Base-by-base conservation (phyloP, 2,113 vertebrate genomes). In the Phrynocephalus versicolor region DNA sequence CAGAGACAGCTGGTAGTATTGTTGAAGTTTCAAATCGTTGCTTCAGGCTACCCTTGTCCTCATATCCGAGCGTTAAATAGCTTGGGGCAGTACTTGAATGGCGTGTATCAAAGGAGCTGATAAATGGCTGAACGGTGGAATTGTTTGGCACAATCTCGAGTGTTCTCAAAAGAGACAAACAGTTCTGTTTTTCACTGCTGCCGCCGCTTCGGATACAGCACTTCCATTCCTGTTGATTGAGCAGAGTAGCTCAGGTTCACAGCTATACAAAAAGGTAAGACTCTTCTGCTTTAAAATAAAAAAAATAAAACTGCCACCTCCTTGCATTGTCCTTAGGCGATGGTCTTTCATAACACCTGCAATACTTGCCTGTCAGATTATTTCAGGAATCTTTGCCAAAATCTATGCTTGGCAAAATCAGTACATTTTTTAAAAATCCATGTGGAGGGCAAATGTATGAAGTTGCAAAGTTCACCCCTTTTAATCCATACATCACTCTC, bases 81-180 rank as follows among this genome's bases (percentile, higher is more conserved):
- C 65, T 12, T 1, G 25, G 81, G 84, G 83, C 25, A 83, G 39
- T 51, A 84, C 64, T 81, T 35, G 87, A 82, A 88, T 1, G 3
- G 67, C 79, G 55, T 1, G 0, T 72, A 25, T 30, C 18, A 60
- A 57, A 88, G 23, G 4, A 82, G 4, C 8, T 64, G 37, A 78
- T 79, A 86, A 87, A 3, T 77, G 73, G 5, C 45, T 82, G 25
- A 89, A 3, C 3, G 74, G 62, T 80, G 65, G 60, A 86, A 27
- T 78, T 88, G 57, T 15, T 85, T 2, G 64, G 3, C 12, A 70
- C 14, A 51, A 25, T 71, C 39, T 41, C 67, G 10, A 0, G 25
- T 62, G 80, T 82, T 85, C 23, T 82, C 0, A 51, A 72, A 55
- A 45, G 82, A 88, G 25, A 87, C 13, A 51, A 90, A 79, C 3